Evolutionary conservation across 1,140 invertebrate species (phyloP).

Genomic region (Drosophila nasuta): DNA sequence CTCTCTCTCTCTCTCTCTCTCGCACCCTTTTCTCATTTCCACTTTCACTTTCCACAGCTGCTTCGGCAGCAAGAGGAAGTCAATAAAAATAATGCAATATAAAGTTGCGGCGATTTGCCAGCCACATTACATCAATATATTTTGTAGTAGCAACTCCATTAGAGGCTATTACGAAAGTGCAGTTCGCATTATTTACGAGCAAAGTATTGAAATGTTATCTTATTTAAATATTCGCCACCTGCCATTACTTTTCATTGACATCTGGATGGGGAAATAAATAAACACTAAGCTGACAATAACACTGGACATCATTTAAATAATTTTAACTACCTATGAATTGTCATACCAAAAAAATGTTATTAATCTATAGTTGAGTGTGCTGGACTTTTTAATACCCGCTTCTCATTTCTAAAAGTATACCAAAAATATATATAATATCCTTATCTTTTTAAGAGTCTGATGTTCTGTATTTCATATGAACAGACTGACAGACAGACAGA

Average conservation of each 20-base stretch:
- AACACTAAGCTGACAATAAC: background rate
- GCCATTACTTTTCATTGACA: background rate
- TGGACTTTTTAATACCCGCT: no score
- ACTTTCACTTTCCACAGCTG: background rate
- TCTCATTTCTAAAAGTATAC: no score
- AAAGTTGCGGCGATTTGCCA: slow-evolving; percentile 38
- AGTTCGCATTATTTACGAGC: slow-evolving; percentile 34
- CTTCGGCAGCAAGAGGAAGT: slow-evolving; percentile 11
- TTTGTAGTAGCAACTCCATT: slow-evolving; percentile 27
- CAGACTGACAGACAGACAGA: no score
- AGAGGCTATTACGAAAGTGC: slow-evolving; percentile 35
- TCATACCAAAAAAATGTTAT: no score
- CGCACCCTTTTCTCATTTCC: background rate
- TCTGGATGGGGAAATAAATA: background rate
- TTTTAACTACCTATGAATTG: no score
- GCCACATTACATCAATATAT: slow-evolving; percentile 25
- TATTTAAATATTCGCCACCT: background rate
- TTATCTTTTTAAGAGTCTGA: no score
- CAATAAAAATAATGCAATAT: slow-evolving; percentile 55
- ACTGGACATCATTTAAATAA: slow-evolving; percentile 1
- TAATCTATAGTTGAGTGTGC: no score
- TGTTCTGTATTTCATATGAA: no score
- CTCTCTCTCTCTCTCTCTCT: no score
- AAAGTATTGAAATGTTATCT: background rate
- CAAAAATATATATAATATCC: no score